These are phyloP conservation scores for Zootermopsis nevadensis DNA, from an alignment of 2,888 invertebrate genomes.

Conservation along the genomic window DNA sequence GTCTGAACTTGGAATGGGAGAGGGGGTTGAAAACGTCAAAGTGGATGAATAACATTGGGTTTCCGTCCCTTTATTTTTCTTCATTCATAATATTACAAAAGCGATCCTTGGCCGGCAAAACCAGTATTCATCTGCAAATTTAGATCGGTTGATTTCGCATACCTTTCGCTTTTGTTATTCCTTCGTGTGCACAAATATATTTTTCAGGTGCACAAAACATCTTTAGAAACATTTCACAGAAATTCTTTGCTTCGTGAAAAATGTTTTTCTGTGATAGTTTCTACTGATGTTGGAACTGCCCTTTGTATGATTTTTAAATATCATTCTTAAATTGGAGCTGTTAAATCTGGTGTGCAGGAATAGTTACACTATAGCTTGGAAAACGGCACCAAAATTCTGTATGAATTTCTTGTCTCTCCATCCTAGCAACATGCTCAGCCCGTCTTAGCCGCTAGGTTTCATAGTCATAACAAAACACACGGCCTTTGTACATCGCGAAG, in stretches of 20 bases:
- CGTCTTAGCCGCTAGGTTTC: too few relatives aligned
- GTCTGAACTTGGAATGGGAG: constrained; percentile 17
- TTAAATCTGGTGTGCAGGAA: too few relatives aligned
- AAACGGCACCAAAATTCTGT: too few relatives aligned
- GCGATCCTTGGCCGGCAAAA: background rate
- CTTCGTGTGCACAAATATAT: constrained; percentile 3
- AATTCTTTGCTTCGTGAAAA: background rate
- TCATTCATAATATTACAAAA: constrained; percentile 3
- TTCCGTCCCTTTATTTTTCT: background rate
- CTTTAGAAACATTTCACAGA: background rate
- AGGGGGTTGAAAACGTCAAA: background rate
- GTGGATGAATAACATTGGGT: constrained; percentile 5
- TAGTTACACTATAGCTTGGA: too few relatives aligned
- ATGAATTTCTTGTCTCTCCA: too few relatives aligned
- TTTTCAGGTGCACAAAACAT: background rate
- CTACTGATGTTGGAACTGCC: too few relatives aligned
- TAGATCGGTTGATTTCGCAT: constrained; percentile 28
- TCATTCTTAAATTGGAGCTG: too few relatives aligned
- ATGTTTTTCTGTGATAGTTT: too few relatives aligned
- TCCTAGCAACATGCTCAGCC: too few relatives aligned
- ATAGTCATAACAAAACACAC: too few relatives aligned
- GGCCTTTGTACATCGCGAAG: too few relatives aligned
- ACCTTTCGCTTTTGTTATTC: constrained; percentile 8
- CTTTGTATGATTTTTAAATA: too few relatives aligned
- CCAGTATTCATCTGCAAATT: constrained; percentile 21